Percentiles rank a stretch among this genome's conserved stretches.
Conservation (phyloP, 2,888 invertebrate genomes). For the Synergus itoensis region DNA sequence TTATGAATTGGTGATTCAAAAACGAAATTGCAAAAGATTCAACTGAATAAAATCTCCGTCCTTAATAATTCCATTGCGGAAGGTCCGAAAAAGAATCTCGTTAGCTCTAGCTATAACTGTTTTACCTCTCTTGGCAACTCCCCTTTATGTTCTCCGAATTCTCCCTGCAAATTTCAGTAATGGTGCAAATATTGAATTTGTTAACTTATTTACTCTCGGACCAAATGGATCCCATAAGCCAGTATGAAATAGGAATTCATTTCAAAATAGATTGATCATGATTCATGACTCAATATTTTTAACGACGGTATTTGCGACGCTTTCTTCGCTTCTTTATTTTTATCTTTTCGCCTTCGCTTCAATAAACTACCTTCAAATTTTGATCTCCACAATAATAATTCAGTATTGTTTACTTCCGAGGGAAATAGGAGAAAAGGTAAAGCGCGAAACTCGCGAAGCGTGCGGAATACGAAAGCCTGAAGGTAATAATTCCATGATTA, state of each 20-base stretch:
- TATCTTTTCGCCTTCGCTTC: not conserved
- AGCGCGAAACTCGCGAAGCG: slow-evolving; percentile 55
- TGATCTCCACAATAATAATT: slow-evolving; percentile 13
- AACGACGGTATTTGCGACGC: not conserved
- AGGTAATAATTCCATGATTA: slow-evolving; percentile 75
- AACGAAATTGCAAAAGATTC: not conserved
- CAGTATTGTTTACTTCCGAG: slow-evolving; percentile 23
- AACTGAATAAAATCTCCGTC: not conserved
- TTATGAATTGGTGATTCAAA: no score
- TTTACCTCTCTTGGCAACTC: not conserved
- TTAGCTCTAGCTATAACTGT: not conserved
- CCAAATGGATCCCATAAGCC: slow-evolving; percentile 15
- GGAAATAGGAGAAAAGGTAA: slow-evolving; percentile 42
- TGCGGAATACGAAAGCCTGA: slow-evolving; percentile 60
- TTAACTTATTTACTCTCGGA: slow-evolving; percentile 14
- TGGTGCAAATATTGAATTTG: slow-evolving; percentile 27
- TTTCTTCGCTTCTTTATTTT: not conserved
- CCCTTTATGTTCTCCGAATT: not conserved
- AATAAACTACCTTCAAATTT: slow-evolving; percentile 14
- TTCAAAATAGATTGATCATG: not conserved
- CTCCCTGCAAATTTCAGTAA: not conserved
- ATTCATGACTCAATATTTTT: slow-evolving; percentile 7
- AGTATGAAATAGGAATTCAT: slow-evolving; percentile 10
- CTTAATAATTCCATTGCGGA: not conserved
- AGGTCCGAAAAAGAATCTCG: not conserved